Base-by-base conservation (phyloP, 2,113 vertebrate genomes). In the Oreocharis arfaki region DNA sequence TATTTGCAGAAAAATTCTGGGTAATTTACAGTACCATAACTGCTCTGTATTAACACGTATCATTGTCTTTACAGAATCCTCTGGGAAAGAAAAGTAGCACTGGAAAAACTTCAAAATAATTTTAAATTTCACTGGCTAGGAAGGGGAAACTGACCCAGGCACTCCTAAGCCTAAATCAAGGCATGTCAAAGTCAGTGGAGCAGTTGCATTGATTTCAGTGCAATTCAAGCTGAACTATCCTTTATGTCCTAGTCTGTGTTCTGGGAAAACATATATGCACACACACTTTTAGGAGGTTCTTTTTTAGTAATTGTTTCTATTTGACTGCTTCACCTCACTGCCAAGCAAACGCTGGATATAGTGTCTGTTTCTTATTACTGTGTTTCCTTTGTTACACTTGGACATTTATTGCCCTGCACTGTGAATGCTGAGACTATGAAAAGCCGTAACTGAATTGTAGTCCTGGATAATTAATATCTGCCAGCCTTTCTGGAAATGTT, bases 361-460 rank as follows among this genome's bases (percentile, higher is more conserved):
- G 20, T 32, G 26, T 87, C 39, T 93, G 46, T 50, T 44, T 64
- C 32, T 84, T 76, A 13, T 47, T 87, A 46, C 32, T 80, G 7
- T 81, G 56, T 88, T 86, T 80, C 69, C 49, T 93, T 87, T 91
- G 41, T 91, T 90, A 67, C 15, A 13, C 30, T 79, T 69, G 35
- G 67, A 15, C 44, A 35, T 67, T 95, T 93, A 78, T 76, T 89
- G 35, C 35, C 74, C 27, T 65, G 33, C 17, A 15, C 13, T 81
- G 11, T 65, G 83, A 94, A 53, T 73, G 49, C 35, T 64, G 73
- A 84, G 41, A 37, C n/a, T 61, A 42, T 61, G 32, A 74, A 83
- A 96, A 96, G 61, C 50, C 39, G 85, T 84, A 78, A 80, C 63
- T 93, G 46, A 82, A 74, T 91, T 87, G 47, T 67, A 75, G 87